phyloP scores from a whole-genome alignment of 2,888 invertebrate genomes.

The Spodoptera picta region DNA sequence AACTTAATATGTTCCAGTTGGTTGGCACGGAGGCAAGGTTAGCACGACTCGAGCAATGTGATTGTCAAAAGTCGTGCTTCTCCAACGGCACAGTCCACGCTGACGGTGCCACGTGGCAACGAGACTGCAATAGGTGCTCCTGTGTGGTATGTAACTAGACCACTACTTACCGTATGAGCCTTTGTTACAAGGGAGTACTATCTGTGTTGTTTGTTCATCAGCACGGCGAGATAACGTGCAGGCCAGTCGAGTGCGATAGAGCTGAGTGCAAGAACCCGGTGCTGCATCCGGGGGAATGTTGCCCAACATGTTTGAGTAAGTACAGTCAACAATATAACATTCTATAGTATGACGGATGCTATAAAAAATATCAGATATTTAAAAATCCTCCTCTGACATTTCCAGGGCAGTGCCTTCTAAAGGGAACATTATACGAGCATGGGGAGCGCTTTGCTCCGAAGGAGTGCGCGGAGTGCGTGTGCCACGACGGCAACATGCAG shows the following conservation, averaged over 20 bases:
- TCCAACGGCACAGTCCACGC: constrained; percentile 94
- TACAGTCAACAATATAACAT: constrained; percentile 18
- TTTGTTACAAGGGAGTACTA: neutral
- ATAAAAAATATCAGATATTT: too few relatives aligned
- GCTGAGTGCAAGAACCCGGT: constrained; percentile 94
- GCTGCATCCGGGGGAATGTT: constrained; percentile 93
- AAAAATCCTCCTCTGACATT: too few relatives aligned
- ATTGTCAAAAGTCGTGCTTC: constrained; percentile 96
- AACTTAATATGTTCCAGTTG: constrained; percentile 87
- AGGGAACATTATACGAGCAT: constrained; percentile 93
- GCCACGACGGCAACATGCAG: constrained; percentile 94
- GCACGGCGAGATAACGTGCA: constrained; percentile 96
- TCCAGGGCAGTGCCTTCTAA: constrained; percentile 90
- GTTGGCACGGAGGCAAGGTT: constrained; percentile 94
- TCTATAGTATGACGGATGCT: too few relatives aligned
- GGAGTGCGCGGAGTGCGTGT: constrained; percentile 94
- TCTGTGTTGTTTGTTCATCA: constrained; percentile 72
- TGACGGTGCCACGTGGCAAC: constrained; percentile 95
- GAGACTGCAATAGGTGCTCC: constrained; percentile 95
- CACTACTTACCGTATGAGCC: neutral
- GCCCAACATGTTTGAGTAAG: constrained; percentile 96
- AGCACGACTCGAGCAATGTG: constrained; percentile 94
- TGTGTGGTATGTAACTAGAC: constrained; percentile 91
- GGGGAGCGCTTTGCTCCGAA: constrained; percentile 92
- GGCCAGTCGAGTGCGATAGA: constrained; percentile 93